Percentiles rank a stretch among this genome's conserved stretches.
These are phyloP conservation scores for Elgaria multicarinata DNA, from an alignment of 2,113 vertebrate species.

Conservation along the genomic window DNA sequence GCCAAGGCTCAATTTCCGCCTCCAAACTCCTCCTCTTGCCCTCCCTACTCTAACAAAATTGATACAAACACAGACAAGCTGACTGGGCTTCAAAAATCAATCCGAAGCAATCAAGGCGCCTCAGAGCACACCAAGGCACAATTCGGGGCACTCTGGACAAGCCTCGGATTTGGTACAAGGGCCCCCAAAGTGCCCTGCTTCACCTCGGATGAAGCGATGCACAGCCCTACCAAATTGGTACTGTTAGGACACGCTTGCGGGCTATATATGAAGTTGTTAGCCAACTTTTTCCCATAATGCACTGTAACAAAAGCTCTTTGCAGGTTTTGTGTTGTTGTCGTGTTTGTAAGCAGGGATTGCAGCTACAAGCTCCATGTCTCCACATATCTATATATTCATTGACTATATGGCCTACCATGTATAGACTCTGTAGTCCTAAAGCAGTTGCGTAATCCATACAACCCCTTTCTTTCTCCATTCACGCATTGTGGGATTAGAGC, in stretches of 20 bases:
- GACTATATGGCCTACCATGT: background rate
- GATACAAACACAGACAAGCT: no score
- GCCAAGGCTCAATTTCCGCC: no score
- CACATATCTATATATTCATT: background rate
- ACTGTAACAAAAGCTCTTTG: background rate
- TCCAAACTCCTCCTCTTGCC: no score
- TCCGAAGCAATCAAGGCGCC: no score
- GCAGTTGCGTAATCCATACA: background rate
- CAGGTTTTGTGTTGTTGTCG: background rate
- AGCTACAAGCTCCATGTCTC: background rate
- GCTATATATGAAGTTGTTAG: background rate
- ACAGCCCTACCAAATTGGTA: no score
- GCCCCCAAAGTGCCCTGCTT: no score
- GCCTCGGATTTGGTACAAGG: no score
- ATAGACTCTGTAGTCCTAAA: background rate
- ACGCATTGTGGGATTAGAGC: background rate
- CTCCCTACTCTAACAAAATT: no score
- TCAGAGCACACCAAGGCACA: no score
- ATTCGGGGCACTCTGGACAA: no score
- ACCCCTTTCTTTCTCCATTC: background rate
- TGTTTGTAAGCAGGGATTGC: background rate
- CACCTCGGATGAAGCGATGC: no score
- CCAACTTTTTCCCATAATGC: background rate
- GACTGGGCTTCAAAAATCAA: no score
- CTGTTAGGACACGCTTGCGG: background rate